Percentiles rank a stretch among this genome's conserved stretches.
Evolutionary conservation across 2,888 invertebrate species (phyloP).

Genomic region (Elmis aenea): DNA sequence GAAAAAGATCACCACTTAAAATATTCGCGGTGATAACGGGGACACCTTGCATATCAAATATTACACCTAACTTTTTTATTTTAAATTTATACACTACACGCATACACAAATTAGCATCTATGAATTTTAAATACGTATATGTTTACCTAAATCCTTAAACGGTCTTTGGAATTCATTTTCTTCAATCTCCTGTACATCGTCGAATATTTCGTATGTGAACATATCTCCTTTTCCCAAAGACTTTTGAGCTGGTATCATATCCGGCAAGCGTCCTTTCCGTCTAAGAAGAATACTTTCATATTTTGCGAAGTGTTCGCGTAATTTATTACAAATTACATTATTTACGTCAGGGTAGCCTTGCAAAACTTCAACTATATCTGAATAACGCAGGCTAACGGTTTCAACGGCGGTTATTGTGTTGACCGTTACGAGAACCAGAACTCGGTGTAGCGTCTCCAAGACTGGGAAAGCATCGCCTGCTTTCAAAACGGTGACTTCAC

Average conservation of each 20-base stretch:
- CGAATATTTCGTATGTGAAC: conserved; percentile 17
- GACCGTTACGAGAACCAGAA: conserved; percentile 13
- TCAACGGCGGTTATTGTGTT: conserved; percentile 19
- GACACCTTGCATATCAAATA: too few relatives aligned
- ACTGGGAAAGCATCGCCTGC: conserved; percentile 19
- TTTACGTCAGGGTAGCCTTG: conserved; percentile 3
- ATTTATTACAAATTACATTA: not conserved
- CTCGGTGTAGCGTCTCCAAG: conserved; percentile 17
- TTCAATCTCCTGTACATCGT: conserved; percentile 9
- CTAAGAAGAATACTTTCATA: conserved; percentile 13
- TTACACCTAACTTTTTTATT: too few relatives aligned
- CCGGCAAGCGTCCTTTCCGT: conserved; percentile 15
- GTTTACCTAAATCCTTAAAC: conserved; percentile 12
- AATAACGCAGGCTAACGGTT: conserved; percentile 15
- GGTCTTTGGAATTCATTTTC: conserved; percentile 9
- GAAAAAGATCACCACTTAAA: too few relatives aligned
- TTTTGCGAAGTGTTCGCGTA: conserved; percentile 11
- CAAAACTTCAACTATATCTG: conserved; percentile 11
- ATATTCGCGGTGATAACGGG: too few relatives aligned
- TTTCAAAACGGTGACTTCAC: conserved; percentile 11
- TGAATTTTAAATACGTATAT: too few relatives aligned
- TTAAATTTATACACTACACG: too few relatives aligned
- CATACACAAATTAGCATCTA: too few relatives aligned
- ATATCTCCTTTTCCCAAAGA: conserved; percentile 16
- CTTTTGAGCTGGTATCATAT: conserved; percentile 11